Percentiles rank a stretch among this genome's conserved stretches.
phyloP scores from a whole-genome alignment of 2,113 vertebrate species.

The Eulacestoma nigropectus region DNA sequence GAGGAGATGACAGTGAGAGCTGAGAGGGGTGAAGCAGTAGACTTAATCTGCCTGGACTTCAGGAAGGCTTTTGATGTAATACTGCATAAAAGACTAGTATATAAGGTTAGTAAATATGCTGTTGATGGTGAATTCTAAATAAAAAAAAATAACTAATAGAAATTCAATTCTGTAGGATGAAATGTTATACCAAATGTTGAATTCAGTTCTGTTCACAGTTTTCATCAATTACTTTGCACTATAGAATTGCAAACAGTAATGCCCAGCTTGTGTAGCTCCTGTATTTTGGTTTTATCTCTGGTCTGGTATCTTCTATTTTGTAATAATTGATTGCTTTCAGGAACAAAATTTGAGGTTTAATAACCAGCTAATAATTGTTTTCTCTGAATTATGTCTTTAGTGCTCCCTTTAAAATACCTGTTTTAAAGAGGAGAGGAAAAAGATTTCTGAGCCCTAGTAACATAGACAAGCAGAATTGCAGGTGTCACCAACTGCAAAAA shows the following conservation, averaged over 20 bases:
- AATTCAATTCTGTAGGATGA: slow-evolving; percentile 54
- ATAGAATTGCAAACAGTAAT: slow-evolving; percentile 43
- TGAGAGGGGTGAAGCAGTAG: slow-evolving; percentile 70
- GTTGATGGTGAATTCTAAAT: slow-evolving; percentile 65
- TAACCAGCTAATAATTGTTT: slow-evolving; percentile 1
- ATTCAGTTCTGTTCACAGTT: slow-evolving; percentile 47
- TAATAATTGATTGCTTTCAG: slow-evolving; percentile 1
- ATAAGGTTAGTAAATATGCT: slow-evolving; percentile 68
- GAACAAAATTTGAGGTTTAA: slow-evolving; percentile 2
- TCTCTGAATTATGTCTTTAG: background rate
- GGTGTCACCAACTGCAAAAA: background rate
- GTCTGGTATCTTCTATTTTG: background rate
- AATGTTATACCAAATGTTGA: slow-evolving; percentile 58
- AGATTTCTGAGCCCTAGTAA: background rate
- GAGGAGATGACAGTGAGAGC: slow-evolving; percentile 69
- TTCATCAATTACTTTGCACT: slow-evolving; percentile 2
- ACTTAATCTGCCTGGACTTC: slow-evolving; percentile 71
- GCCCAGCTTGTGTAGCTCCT: slow-evolving; percentile 30
- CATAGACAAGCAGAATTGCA: background rate
- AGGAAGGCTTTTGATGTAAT: slow-evolving; percentile 70
- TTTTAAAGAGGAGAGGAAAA: background rate
- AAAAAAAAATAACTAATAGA: slow-evolving; percentile 7
- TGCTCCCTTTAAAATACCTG: background rate
- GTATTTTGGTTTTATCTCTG: background rate
- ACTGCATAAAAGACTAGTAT: slow-evolving; percentile 70